These are phyloP conservation scores for Paramormyrops hopkinsi DNA, from an alignment of 2,797 vertebrate species.

Conservation along the genomic window DNA sequence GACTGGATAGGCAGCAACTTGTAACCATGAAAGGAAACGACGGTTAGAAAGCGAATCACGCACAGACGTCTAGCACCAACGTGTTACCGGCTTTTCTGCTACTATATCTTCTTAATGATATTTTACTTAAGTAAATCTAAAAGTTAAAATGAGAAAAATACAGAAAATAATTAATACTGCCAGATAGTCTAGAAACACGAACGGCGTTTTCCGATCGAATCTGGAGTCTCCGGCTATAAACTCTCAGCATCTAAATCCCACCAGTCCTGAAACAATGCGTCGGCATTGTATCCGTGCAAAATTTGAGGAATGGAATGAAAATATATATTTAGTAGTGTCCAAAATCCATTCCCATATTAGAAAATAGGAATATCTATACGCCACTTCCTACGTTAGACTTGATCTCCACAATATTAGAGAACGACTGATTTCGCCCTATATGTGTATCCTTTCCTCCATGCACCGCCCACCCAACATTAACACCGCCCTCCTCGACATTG, in stretches of 20 bases:
- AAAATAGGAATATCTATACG: not conserved
- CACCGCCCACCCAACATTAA: constrained; percentile 35
- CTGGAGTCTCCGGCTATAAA: not conserved
- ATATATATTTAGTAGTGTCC: constrained; percentile 1
- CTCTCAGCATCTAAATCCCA: not conserved
- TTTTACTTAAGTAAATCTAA: not conserved
- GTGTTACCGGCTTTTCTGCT: not conserved
- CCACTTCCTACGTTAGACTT: not conserved
- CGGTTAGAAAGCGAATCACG: not conserved
- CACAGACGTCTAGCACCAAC: not conserved
- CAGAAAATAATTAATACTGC: not conserved
- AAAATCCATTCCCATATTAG: not conserved
- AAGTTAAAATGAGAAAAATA: not conserved
- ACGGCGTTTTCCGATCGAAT: not conserved
- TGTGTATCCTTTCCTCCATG: constrained; percentile 27
- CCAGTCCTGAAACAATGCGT: constrained; percentile 6
- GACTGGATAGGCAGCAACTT: not conserved
- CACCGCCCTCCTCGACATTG: not conserved
- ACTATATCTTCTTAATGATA: not conserved
- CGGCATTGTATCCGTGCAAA: constrained; percentile 33
- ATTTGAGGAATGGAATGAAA: constrained; percentile 4
- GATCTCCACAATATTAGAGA: not conserved
- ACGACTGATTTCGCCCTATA: constrained; percentile 40
- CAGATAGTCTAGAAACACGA: not conserved
- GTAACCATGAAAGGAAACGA: not conserved